Evolutionary conservation across 2,797 vertebrate species (phyloP).

Genomic region (Zonotrichia albicollis): DNA sequence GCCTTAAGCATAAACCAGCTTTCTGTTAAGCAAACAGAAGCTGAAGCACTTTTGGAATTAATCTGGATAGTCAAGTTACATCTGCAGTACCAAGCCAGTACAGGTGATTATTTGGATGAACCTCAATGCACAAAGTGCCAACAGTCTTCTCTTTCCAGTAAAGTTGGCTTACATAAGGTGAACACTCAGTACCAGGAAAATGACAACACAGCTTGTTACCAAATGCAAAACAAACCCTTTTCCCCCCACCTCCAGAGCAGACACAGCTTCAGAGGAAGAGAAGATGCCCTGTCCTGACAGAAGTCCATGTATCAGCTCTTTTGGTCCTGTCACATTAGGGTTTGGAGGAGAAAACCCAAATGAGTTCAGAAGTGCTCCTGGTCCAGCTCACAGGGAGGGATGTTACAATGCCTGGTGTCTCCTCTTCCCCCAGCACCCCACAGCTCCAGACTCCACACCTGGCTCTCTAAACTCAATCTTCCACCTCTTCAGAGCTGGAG

Average conservation of each 20-base stretch:
- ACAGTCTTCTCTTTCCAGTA: neutral
- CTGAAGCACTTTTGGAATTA: neutral
- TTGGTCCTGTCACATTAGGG: neutral
- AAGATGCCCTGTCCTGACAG: neutral
- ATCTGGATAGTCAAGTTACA: neutral
- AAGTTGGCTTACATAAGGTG: accelerated
- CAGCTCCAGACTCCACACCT: neutral
- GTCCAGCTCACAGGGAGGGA: neutral
- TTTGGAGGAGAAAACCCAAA: neutral
- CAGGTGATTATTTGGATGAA: neutral
- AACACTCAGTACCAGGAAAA: neutral
- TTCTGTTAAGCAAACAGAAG: neutral
- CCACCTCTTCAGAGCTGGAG: neutral
- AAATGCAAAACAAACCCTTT: neutral
- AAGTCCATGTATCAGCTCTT: neutral
- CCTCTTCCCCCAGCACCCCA: neutral
- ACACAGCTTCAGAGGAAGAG: neutral
- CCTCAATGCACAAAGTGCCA: neutral
- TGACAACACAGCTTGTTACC: neutral
- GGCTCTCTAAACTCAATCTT: neutral
- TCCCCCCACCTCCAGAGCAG: neutral
- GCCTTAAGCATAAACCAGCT: neutral
- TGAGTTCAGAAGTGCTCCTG: neutral
- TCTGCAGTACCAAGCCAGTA: neutral
- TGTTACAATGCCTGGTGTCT: neutral